These are phyloP conservation scores for Meteorus sp. DNA, from an alignment of 1,140 invertebrate genomes.

Conservation along the genomic window DNA sequence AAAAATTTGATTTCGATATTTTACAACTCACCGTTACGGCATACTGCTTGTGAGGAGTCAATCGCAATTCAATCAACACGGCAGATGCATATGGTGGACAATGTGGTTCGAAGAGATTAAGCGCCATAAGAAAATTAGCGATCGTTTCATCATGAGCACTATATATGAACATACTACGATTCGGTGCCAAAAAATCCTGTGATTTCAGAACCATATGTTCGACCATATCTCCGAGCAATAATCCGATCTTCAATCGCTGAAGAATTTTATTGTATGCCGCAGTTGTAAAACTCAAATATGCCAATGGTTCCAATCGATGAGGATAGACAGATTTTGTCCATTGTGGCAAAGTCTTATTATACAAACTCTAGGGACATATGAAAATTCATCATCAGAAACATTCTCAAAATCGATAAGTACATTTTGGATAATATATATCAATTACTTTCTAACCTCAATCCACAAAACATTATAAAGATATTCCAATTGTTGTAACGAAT, in stretches of 20 bases:
- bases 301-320: constrained; percentile 58
- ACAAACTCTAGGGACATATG: constrained; percentile 54
- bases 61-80: constrained; percentile 72
- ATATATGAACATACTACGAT: constrained; percentile 72
- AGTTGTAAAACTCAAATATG: constrained; percentile 61
- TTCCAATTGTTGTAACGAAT: constrained; percentile 58
- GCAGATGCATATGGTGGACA: constrained; percentile 74
- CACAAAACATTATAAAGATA: constrained; percentile 70
- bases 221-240: constrained; percentile 68
- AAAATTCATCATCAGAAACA: too few species aligned
- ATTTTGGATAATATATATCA: too few species aligned
- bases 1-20: constrained; percentile 14
- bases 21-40: constrained; percentile 51
- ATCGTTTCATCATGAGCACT: constrained; percentile 85
- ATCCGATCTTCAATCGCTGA: constrained; percentile 63
- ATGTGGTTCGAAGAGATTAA: constrained; percentile 74
- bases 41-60: constrained; percentile 46
- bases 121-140: constrained; percentile 72
- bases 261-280: constrained; percentile 58
- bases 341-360: constrained; percentile 72
- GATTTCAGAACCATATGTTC: constrained; percentile 61
- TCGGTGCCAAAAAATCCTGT: constrained; percentile 47
- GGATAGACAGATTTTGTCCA: constrained; percentile 70
- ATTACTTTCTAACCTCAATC: constrained; percentile 68
- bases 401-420: too few species aligned